Conservation (phyloP, 1,140 invertebrate genomes). For the Calliphora vicina region DNA sequence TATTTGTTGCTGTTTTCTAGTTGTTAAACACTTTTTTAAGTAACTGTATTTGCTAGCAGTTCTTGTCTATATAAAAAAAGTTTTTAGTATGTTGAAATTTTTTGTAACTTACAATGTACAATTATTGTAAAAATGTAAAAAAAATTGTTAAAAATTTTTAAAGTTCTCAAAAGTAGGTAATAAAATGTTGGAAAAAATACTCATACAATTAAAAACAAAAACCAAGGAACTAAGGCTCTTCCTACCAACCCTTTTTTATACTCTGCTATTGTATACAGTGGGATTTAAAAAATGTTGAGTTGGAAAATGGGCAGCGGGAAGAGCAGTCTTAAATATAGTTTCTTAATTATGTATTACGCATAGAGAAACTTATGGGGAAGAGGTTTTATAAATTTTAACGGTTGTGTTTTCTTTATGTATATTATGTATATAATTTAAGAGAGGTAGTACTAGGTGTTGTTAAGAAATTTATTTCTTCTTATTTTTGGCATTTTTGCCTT, state of each 20-base stretch:
- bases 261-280: not conserved
- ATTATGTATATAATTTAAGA: not conserved
- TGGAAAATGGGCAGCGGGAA: not conserved
- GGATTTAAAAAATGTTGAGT: not conserved
- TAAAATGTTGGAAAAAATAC: not conserved
- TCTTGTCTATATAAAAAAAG: not conserved
- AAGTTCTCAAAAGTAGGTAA: not conserved
- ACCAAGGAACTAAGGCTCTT: constrained; percentile 19
- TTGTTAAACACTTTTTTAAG: not conserved
- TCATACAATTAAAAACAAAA: constrained; percentile 15
- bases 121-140: not conserved
- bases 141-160: not conserved
- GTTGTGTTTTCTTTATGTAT: not conserved
- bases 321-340: not conserved
- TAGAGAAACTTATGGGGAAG: not conserved
- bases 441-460: constrained; percentile 17
- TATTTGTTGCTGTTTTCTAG: constrained; percentile 18
- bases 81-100: not conserved
- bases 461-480: constrained; percentile 61
- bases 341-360: not conserved
- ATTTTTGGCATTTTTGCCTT: constrained; percentile 66
- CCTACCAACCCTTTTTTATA: not conserved
- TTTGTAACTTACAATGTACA: not conserved
- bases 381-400: not conserved
- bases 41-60: constrained; percentile 7